Percentiles rank a stretch among this genome's conserved stretches.
These are phyloP conservation scores for Chironomus tepperi DNA, from an alignment of 1,140 invertebrate genomes.

Conservation along the genomic window DNA sequence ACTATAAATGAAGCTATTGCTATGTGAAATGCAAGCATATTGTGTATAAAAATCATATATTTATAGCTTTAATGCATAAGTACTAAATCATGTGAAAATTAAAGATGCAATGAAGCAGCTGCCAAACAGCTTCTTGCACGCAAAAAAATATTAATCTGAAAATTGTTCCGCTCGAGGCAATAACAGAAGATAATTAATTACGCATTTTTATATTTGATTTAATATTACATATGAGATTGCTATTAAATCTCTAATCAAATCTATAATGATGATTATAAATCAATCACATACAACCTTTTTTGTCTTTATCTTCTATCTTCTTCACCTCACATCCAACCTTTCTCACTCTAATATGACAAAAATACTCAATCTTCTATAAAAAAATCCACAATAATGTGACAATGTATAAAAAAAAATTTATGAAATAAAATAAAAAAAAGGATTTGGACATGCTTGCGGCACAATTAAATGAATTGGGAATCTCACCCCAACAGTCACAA, in stretches of 20 bases:
- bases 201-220: no score
- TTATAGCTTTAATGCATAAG: no score
- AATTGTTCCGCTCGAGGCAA: background rate
- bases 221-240: no score
- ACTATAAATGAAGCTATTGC: no score
- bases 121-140: conserved; percentile 1
- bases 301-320: background rate
- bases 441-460: conserved; percentile 88
- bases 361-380: background rate
- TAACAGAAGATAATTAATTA: background rate
- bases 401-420: background rate
- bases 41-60: no score
- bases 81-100: no score
- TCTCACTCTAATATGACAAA: background rate
- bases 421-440: conserved; percentile 43
- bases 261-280: background rate
- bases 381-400: background rate
- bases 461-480: conserved; percentile 84
- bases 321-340: background rate
- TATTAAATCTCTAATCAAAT: no score
- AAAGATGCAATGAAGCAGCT: background rate
- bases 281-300: background rate
- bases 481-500: conserved; percentile 43
- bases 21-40: no score
- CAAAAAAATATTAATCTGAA: background rate